Percentiles rank a stretch among this genome's conserved stretches.
Evolutionary conservation across 2,113 vertebrate species (phyloP).

Genomic region (Paramormyrops kingsleyae): DNA sequence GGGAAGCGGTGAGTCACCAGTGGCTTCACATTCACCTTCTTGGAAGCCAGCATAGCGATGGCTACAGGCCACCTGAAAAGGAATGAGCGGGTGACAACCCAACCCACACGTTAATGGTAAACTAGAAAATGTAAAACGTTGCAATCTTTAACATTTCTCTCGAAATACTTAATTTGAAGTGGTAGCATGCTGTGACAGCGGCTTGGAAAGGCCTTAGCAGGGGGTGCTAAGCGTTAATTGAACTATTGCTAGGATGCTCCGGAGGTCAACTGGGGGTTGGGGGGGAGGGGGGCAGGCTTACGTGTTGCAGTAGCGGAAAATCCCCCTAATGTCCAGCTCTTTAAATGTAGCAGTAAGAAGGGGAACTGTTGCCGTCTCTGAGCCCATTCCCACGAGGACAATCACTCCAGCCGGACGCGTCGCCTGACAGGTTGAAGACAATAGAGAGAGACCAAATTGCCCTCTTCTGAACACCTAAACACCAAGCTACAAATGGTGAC

Average conservation of each 20-base stretch:
- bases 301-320: slow-evolving; percentile 97
- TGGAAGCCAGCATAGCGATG: slow-evolving; percentile 79
- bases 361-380: slow-evolving; percentile 72
- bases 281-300: slow-evolving; percentile 51
- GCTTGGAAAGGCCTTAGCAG: too few relatives aligned
- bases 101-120: neutral
- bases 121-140: neutral
- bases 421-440: slow-evolving; percentile 55
- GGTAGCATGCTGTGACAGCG: too few relatives aligned
- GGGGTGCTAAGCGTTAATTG: neutral
- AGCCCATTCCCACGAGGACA: slow-evolving; percentile 79
- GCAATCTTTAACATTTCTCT: neutral
- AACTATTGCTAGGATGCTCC: neutral
- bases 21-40: slow-evolving; percentile 77
- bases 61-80: slow-evolving; percentile 86
- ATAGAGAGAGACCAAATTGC: neutral
- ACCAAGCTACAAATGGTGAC: neutral
- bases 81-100: neutral
- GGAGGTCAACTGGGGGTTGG: too few relatives aligned
- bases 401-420: slow-evolving; percentile 82
- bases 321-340: slow-evolving; percentile 89
- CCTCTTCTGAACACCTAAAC: neutral
- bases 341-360: slow-evolving; percentile 68
- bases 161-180: too few relatives aligned
- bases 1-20: slow-evolving; percentile 92